phyloP scores from a whole-genome alignment of 1,140 invertebrate genomes.

The Harpegnathos saltator region DNA sequence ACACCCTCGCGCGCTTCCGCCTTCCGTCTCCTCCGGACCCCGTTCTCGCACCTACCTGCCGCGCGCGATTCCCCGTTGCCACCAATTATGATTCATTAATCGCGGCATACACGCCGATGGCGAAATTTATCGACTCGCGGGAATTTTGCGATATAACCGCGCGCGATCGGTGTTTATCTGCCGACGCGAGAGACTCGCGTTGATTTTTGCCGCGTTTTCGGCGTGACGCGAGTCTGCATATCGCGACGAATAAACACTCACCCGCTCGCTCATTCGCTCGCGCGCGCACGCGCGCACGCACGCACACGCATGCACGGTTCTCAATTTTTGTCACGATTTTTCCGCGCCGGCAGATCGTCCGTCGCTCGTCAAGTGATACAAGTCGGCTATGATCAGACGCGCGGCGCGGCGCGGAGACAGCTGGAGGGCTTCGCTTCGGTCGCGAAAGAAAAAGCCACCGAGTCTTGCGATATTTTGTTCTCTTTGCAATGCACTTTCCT shows the following conservation, averaged over 20 bases:
- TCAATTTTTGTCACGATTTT: conserved; percentile 3
- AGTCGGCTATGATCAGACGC: conserved; percentile 10
- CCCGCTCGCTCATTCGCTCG: too few species aligned
- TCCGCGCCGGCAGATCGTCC: not conserved
- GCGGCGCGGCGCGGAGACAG: not conserved
- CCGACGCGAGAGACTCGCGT: not conserved
- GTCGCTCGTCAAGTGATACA: not conserved
- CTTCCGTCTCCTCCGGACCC: conserved; percentile 1
- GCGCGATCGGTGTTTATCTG: not conserved
- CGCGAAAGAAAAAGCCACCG: too few species aligned
- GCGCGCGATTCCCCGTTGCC: conserved; percentile 66
- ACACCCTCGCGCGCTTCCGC: not conserved
- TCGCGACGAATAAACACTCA: too few species aligned
- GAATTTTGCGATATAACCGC: conserved; percentile 21
- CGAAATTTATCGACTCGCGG: conserved; percentile 43
- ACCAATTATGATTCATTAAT: conserved; percentile 80
- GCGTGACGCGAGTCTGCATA: not conserved
- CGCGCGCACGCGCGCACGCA: too few species aligned
- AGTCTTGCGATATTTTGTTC: not conserved
- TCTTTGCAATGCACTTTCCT: not conserved
- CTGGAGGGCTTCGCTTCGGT: not conserved
- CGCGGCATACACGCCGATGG: conserved; percentile 56
- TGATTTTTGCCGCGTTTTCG: conserved; percentile 3
- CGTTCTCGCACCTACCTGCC: conserved; percentile 6
- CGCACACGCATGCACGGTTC: not conserved